A percentile compares a stretch with the other conserved stretches of the same genome.
phyloP scores from a whole-genome alignment of 1,140 invertebrate genomes.

The Apis laboriosa region DNA sequence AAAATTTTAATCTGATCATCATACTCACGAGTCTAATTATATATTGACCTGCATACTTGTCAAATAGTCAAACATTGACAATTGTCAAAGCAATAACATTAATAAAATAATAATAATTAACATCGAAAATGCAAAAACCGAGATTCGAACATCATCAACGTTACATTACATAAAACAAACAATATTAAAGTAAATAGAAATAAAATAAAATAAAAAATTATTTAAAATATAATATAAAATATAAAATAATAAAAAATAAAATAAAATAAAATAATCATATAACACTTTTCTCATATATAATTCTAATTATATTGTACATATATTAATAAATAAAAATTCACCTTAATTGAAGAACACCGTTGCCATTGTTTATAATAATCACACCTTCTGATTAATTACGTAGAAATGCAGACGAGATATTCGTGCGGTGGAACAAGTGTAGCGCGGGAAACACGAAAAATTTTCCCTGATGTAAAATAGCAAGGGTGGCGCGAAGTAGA shows the following conservation, averaged over 20 bases:
- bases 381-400: conserved; percentile 29
- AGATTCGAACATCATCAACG: too few relatives aligned
- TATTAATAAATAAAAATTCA: background rate
- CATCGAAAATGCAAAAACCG: too few relatives aligned
- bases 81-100: too few relatives aligned
- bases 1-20: too few relatives aligned
- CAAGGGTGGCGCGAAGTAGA: conserved; percentile 3
- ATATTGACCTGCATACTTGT: background rate
- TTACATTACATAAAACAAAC: too few relatives aligned
- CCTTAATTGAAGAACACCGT: background rate
- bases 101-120: too few relatives aligned
- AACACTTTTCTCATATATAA: background rate
- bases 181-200: too few relatives aligned
- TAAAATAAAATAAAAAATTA: too few relatives aligned
- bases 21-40: background rate
- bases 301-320: background rate
- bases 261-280: too few relatives aligned
- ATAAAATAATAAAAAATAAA: too few relatives aligned
- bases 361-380: conserved; percentile 40
- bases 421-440: background rate
- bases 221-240: too few relatives aligned
- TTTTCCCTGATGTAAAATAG: conserved; percentile 8
- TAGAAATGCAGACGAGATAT: background rate
- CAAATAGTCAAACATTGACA: too few relatives aligned
- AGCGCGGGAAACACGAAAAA: background rate